Base-by-base conservation (phyloP, 2,888 invertebrate genomes). In the Hyles lineata region DNA sequence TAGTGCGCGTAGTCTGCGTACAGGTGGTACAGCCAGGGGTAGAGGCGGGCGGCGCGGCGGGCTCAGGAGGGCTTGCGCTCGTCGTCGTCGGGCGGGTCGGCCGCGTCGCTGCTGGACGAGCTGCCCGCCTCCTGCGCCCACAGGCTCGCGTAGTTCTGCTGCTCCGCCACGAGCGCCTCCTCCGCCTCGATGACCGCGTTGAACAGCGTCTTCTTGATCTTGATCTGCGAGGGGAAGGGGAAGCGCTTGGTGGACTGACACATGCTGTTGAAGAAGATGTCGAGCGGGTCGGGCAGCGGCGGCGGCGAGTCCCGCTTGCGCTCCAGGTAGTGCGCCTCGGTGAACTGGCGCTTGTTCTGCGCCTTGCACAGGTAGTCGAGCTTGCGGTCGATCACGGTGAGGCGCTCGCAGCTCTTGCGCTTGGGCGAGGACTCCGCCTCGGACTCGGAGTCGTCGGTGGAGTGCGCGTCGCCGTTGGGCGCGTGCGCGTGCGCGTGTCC, bases 261-360 rank as follows among this genome's bases (percentile, higher is more conserved):
- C 94, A 94, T 94, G 87, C 93, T 86, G 83, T 88, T 90, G 86
- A 94, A 94, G 86, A 94, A 94, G 74, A 90, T 91, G 83, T 93
- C 93, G 70, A 93, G 87, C 71, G 93, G 91, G 81, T 92, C 92
- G 23, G 88, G 87, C 71, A 74, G 74, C 63, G 77, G 75, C 55
- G 73, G 76, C 35, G 73, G 76, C 69, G 74, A 69, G 72, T 76
- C 80, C 71, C 82, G 78, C 71, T 79, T 78, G 17, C 78, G 75
- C 69, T 80, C 80, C 74, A 71, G 75, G 72, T 73, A 70, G 52
- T 78, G 76, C 71, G 78, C 75, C 25, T 81, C 85, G 21, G 80
- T 76, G 75, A 77, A 81, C 70, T 71, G 80, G 9, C 85, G 83
- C 79, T 87, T 88, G 78, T 78, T 75, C 73, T 82, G 82, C 73